Conservation (phyloP, 2,888 invertebrate genomes). For the Drosophila leonis region DNA sequence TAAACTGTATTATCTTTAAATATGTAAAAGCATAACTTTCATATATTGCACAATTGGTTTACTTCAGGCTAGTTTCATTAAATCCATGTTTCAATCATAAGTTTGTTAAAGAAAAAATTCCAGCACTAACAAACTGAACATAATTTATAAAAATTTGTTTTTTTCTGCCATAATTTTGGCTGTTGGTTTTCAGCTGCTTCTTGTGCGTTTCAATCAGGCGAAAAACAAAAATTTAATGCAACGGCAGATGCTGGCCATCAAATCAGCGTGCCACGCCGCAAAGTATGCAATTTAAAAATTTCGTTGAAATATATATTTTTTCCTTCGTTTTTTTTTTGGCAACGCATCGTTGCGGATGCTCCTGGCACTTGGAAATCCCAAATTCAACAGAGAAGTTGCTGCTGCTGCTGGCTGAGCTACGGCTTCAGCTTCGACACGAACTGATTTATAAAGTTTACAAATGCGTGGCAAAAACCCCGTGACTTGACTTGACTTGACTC, state of each 20-base stretch:
- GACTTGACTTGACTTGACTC: constrained; percentile 65
- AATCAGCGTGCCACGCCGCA: constrained; percentile 71
- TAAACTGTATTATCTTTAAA: no score
- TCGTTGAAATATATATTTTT: constrained; percentile 23
- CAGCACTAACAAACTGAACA: background rate
- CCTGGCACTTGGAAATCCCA: constrained; percentile 35
- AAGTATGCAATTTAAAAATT: constrained; percentile 78
- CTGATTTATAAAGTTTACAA: constrained; percentile 80
- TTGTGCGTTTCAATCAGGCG: constrained; percentile 27
- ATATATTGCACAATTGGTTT: no score
- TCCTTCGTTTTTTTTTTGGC: constrained; percentile 46
- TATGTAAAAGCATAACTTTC: no score
- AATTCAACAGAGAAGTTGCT: constrained; percentile 12
- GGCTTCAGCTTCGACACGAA: constrained; percentile 76
- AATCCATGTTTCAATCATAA: background rate
- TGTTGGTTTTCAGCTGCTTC: constrained; percentile 24
- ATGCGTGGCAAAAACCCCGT: constrained; percentile 80
- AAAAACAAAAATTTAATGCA: constrained; percentile 40
- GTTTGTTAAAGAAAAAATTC: background rate
- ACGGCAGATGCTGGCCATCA: constrained; percentile 53
- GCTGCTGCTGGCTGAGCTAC: constrained; percentile 9
- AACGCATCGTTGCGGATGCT: constrained; percentile 60
- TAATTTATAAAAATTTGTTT: constrained; percentile 3
- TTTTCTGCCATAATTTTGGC: background rate
- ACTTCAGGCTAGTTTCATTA: background rate